Percentiles rank a stretch among this genome's conserved stretches.
Evolutionary conservation across 1,140 invertebrate species (phyloP).

Genomic region (Dendroctonus valens): DNA sequence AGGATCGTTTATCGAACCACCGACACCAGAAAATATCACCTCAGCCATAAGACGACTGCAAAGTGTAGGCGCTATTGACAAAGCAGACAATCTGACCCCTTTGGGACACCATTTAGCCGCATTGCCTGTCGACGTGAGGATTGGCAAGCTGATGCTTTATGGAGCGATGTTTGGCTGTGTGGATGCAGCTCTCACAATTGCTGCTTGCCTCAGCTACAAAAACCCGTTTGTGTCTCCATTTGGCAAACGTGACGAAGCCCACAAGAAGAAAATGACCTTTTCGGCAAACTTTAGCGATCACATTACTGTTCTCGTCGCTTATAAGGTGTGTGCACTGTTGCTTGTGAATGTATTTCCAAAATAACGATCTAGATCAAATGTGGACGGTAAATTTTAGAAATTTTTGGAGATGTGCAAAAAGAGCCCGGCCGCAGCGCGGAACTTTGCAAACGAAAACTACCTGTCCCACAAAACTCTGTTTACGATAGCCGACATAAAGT

Average conservation of each 20-base stretch:
- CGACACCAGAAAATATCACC: slow-evolving; percentile 70
- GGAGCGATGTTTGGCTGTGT: slow-evolving; percentile 91
- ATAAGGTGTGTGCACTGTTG: slow-evolving; percentile 58
- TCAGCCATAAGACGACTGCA: slow-evolving; percentile 74
- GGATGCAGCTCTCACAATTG: slow-evolving; percentile 90
- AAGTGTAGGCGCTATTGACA: slow-evolving; percentile 85
- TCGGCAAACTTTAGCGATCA: slow-evolving; percentile 76
- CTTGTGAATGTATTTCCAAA: too few relatives aligned
- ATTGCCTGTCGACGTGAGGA: slow-evolving; percentile 85
- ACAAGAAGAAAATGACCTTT: slow-evolving; percentile 72
- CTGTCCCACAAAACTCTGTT: slow-evolving; percentile 70
- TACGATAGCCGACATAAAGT: slow-evolving; percentile 76
- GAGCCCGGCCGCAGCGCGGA: slow-evolving; percentile 60
- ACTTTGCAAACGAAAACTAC: slow-evolving; percentile 72
- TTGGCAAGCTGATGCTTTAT: slow-evolving; percentile 82
- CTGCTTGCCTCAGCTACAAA: slow-evolving; percentile 83
- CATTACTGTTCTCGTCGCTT: slow-evolving; percentile 74
- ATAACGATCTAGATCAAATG: too few relatives aligned
- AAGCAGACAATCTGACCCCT: slow-evolving; percentile 75
- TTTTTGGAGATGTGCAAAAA: slow-evolving; percentile 66
- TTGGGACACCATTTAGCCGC: slow-evolving; percentile 86
- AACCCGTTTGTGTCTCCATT: slow-evolving; percentile 78
- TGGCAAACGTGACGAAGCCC: slow-evolving; percentile 69
- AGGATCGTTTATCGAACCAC: slow-evolving; percentile 78
- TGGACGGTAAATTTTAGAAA: slow-evolving; percentile 55